Base-by-base conservation (phyloP, 2,797 vertebrate genomes). In the Erethizon dorsatum region DNA sequence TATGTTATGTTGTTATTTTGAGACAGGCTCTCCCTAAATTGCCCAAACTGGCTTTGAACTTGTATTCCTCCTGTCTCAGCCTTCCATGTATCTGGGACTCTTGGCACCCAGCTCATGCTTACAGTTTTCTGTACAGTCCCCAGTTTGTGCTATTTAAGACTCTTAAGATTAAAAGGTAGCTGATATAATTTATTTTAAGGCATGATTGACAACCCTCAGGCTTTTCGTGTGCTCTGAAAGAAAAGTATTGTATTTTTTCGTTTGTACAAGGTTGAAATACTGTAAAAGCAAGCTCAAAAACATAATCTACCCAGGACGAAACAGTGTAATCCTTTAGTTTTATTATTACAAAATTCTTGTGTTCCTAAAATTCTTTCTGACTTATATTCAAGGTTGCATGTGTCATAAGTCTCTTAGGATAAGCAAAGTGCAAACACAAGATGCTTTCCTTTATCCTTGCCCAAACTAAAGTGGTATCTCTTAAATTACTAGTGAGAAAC, bases 261-360 rank as follows among this genome's bases (percentile, higher is more conserved):
- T 79, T 75, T 67, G 59, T 52, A 59, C 28, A 63, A 24, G n/a
- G 45, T 47, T 69, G 50, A 54, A 79, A 37, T 83, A 65, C 2
- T 61, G 31, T 80, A 41, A 57, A 95, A 87, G 37, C 45, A 33
- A 63, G 47, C 50, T 85, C 15, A 54, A 31, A 75, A 65, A 85
- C 63, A 80, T 57, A 63, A 52, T 73, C 67, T 54, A 56, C 33
- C 26, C 37, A 63, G 37, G 33, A 18, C 8, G 33, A 59, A 77
- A 88, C 47, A 67, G 28, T 57, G 20, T 11, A 71, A 83, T 56
- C 47, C 50, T 87, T 90, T 94, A 45, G 61, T 94, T 94, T 95
- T 90, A 54, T 83, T 83, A 56, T 18, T 73, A 41, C 56, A 63
- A 65, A 91, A 91, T 88, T 73, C 15, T 17, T 75, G 0, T 89